Percentiles rank a stretch among this genome's conserved stretches.
phyloP scores from a whole-genome alignment of 2,113 vertebrate genomes.

The Zosterops pallidus region DNA sequence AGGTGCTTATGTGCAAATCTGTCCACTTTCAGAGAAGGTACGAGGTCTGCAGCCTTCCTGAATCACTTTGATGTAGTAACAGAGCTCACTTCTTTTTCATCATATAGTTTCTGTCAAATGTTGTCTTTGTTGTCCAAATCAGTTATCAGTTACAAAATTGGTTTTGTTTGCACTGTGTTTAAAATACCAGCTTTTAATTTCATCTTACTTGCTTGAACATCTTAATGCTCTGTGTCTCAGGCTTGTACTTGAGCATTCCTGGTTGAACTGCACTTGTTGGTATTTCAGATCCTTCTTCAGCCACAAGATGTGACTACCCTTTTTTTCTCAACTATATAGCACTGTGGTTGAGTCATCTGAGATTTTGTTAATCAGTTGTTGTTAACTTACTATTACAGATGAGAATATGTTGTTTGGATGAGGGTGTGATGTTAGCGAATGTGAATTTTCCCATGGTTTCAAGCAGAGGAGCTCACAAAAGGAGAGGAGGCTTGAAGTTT shows the following conservation, averaged over 20 bases:
- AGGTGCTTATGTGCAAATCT: not conserved
- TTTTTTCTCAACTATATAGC: not conserved
- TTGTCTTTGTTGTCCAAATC: not conserved
- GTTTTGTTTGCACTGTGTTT: not conserved
- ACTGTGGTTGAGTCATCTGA: not conserved
- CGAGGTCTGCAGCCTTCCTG: not conserved
- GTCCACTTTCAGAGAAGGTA: not conserved
- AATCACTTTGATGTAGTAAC: not conserved
- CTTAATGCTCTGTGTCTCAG: not conserved
- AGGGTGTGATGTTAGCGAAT: not conserved
- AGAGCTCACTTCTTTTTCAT: not conserved
- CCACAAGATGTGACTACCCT: not conserved
- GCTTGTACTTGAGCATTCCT: not conserved
- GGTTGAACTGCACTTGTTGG: not conserved
- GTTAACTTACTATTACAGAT: not conserved
- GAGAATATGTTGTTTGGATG: not conserved
- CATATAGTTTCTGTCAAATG: not conserved
- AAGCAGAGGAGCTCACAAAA: not conserved
- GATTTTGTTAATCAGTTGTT: not conserved
- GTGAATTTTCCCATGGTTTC: not conserved
- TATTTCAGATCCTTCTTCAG: not conserved
- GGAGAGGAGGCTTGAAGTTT: not conserved
- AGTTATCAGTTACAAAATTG: not conserved
- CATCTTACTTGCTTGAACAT: not conserved
- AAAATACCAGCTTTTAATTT: not conserved